Evolutionary conservation across 2,888 invertebrate genomes (phyloP), one percentile per base, ranked within the genome.

Genomic region (Polietes domitor): DNA sequence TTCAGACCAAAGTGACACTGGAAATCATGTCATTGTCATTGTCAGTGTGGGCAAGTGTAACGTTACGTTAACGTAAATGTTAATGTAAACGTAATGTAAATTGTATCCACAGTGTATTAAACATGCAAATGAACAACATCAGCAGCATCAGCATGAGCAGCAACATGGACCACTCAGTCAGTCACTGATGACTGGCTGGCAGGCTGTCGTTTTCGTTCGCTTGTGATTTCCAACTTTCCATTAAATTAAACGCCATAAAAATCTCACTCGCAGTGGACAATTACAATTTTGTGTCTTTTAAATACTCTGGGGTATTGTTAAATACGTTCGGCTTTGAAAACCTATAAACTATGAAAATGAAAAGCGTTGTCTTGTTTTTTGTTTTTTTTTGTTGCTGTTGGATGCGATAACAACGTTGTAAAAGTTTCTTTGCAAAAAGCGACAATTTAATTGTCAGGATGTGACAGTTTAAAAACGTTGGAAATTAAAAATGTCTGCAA

Each of bases 381-480:
- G n/a, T n/a, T n/a, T n/a, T n/a, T n/a, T n/a, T n/a, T n/a, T n/a
- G n/a, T n/a, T n/a, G n/a, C 6, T 15, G 12, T n/a, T n/a, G 47
- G 10, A 43, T 37, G 37, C 37, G 65, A 37, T 37, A 37, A 65
- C 65, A 68, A 68, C 21, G 37, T 43, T 43, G 21, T 28, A 68
- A 68, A 68, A 68, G 41, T 21, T 68, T 68, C 21, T 43, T 21
- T n/a, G n/a, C n/a, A 41, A 21, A 68, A 43, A 32, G 28, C 74
- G 61, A 61, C 41, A 75, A 65, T 78, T 77, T 75, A 68, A 75
- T 58, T 78, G 77, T 37, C 71, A 75, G 55, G 74, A 82, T 77
- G 82, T 72, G 78, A 71, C 82, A 82, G 55, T 41, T 75, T 82
- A 41, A 77, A 55, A 50, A 68, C 37, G 58, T 10, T 15, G 4